These are phyloP conservation scores for Austrofundulus limnaeus DNA, from an alignment of 2,113 vertebrate genomes.

Conservation along the genomic window DNA sequence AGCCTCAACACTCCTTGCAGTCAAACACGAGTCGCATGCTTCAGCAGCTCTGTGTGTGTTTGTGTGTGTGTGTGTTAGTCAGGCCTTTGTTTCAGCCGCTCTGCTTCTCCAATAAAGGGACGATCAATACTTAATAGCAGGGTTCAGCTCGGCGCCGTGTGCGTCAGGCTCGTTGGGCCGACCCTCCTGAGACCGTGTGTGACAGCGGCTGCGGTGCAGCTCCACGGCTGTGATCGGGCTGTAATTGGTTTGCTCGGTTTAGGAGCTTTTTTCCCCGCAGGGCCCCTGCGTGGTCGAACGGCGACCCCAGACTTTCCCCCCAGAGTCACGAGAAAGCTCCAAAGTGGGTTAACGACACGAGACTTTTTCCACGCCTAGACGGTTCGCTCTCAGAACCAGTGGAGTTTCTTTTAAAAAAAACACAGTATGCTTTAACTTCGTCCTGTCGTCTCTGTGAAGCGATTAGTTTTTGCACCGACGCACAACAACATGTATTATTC, in stretches of 20 bases:
- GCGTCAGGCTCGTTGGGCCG: conserved; percentile 37
- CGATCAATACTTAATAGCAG: conserved; percentile 37
- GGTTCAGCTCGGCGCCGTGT: conserved; percentile 30
- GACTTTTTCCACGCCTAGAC: too few relatives aligned
- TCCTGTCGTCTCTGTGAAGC: too few relatives aligned
- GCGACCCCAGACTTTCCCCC: conserved; percentile 38
- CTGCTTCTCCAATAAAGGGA: conserved; percentile 35
- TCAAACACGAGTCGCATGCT: conserved; percentile 67
- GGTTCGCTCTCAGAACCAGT: conserved; percentile 25
- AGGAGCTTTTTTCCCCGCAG: conserved; percentile 54
- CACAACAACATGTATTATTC: too few relatives aligned
- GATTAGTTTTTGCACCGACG: too few relatives aligned
- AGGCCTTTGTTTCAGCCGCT: conserved; percentile 45
- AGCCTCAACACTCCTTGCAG: conserved; percentile 38
- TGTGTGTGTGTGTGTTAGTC: conserved; percentile 7
- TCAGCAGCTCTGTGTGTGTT: background rate
- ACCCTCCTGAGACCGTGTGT: conserved; percentile 40
- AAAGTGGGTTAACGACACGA: conserved; percentile 46
- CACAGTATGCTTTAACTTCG: too few relatives aligned
- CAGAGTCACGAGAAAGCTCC: conserved; percentile 35
- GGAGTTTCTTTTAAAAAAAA: background rate
- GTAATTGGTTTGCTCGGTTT: conserved; percentile 64
- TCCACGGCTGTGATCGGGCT: conserved; percentile 43
- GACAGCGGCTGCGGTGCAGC: conserved; percentile 42
- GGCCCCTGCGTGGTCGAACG: conserved; percentile 10